These are phyloP conservation scores for Clarias laeviceps DNA, from an alignment of 2,797 vertebrate genomes.

Conservation along the genomic window DNA sequence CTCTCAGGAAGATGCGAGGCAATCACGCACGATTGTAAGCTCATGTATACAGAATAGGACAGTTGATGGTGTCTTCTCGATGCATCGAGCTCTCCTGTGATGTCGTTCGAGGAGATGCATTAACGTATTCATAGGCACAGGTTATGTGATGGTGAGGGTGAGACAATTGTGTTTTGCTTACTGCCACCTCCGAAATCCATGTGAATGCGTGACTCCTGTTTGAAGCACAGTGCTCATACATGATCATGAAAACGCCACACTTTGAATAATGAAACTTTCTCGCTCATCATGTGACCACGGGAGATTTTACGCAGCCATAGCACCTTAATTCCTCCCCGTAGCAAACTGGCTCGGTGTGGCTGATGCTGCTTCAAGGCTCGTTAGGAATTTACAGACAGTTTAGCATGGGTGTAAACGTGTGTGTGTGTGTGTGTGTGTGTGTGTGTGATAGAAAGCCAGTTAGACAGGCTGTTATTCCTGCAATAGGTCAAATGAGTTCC, in stretches of 20 bases:
- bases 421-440: slow-evolving; percentile 9
- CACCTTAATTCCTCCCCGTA: not conserved
- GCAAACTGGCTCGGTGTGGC: not conserved
- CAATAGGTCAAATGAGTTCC: not conserved
- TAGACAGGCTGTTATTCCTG: not conserved
- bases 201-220: not conserved
- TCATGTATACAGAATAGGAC: not conserved
- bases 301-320: not conserved
- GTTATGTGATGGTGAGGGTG: not conserved
- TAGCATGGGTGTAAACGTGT: not conserved
- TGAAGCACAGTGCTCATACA: not conserved
- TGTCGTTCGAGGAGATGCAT: not conserved
- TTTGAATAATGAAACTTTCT: not conserved
- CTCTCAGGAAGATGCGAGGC: not conserved
- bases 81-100: not conserved
- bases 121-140: not conserved
- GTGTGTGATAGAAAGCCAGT: not conserved
- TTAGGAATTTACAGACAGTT: not conserved
- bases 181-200: not conserved
- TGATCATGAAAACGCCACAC: not conserved
- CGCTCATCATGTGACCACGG: not conserved
- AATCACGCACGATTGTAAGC: not conserved
- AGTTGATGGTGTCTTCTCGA: not conserved
- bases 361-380: not conserved
- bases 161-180: not conserved